Conservation (phyloP, 64 coral and sea anemone species). For the Orbicella faveolata region DNA sequence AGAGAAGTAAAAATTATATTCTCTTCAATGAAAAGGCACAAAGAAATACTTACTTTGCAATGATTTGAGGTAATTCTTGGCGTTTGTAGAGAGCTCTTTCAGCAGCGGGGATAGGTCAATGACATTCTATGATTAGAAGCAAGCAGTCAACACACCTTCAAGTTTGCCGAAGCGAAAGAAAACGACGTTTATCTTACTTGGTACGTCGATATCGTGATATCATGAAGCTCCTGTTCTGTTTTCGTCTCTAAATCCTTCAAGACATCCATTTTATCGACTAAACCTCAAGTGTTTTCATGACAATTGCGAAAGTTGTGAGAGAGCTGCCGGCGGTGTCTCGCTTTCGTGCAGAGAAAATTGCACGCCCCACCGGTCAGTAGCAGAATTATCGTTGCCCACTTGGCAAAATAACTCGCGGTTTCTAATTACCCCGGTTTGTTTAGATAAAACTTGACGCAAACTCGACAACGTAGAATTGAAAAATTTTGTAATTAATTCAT, state of each 20-base stretch:
- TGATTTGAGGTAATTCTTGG: slow-evolving; percentile 47
- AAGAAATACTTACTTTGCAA: slow-evolving; percentile 59
- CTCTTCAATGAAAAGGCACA: neutral
- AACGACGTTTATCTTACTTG: slow-evolving; percentile 5
- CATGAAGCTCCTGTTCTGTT: slow-evolving; percentile 27
- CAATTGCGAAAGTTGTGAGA: neutral
- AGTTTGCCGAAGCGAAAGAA: neutral
- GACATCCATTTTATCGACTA: neutral
- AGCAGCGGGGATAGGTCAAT: slow-evolving; percentile 38
- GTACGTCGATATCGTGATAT: slow-evolving; percentile 31
- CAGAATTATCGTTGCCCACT: neutral
- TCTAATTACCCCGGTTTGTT: slow-evolving; percentile 7
- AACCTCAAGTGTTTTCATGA: neutral
- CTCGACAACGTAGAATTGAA: neutral
- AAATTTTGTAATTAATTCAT: neutral
- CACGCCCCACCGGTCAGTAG: slow-evolving; percentile 20
- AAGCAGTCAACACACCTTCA: neutral
- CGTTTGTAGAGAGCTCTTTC: slow-evolving; percentile 44
- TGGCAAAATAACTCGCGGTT: neutral
- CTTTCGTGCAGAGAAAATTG: neutral
- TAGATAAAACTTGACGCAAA: neutral
- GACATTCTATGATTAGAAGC: slow-evolving; percentile 24
- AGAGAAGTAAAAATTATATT: neutral
- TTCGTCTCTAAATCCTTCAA: slow-evolving; percentile 29
- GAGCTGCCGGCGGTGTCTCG: neutral